phyloP scores from a whole-genome alignment of 2,113 vertebrate genomes.

The Phrynosoma blainvillii region DNA sequence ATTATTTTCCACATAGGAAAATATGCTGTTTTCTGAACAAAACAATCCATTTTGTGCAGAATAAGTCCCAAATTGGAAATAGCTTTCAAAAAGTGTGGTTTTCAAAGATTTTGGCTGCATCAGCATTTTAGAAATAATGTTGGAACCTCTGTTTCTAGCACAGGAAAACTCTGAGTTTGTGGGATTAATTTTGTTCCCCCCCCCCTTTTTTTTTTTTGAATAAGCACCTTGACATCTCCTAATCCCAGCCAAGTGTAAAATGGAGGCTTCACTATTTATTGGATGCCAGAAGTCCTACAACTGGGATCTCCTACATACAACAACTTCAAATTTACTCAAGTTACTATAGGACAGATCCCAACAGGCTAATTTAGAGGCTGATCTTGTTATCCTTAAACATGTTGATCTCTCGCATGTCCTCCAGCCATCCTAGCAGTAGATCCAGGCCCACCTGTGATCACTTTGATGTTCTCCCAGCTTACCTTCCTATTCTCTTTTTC shows the following conservation, averaged over 20 bases:
- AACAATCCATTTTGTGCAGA: too few species aligned
- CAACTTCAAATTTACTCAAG: neutral
- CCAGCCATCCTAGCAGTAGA: too few species aligned
- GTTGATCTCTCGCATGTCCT: too few species aligned
- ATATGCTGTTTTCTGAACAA: too few species aligned
- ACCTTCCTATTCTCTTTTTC: constrained; percentile 79
- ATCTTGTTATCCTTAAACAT: neutral
- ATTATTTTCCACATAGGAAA: too few species aligned
- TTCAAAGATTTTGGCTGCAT: too few species aligned
- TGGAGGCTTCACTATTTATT: neutral
- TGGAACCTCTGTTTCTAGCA: neutral
- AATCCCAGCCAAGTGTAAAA: neutral
- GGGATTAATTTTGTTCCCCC: neutral
- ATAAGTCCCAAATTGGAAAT: too few species aligned
- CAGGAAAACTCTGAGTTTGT: neutral
- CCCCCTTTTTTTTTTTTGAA: too few species aligned
- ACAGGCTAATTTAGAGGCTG: neutral
- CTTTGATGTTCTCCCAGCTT: neutral
- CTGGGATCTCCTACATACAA: neutral
- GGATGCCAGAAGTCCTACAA: neutral
- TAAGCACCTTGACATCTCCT: too few species aligned
- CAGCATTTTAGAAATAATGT: too few species aligned
- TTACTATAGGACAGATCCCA: neutral
- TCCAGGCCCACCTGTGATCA: too few species aligned
- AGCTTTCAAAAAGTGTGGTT: too few species aligned